Base-by-base conservation (phyloP, 2,797 vertebrate genomes). In the Notolepis coatsorum region DNA sequence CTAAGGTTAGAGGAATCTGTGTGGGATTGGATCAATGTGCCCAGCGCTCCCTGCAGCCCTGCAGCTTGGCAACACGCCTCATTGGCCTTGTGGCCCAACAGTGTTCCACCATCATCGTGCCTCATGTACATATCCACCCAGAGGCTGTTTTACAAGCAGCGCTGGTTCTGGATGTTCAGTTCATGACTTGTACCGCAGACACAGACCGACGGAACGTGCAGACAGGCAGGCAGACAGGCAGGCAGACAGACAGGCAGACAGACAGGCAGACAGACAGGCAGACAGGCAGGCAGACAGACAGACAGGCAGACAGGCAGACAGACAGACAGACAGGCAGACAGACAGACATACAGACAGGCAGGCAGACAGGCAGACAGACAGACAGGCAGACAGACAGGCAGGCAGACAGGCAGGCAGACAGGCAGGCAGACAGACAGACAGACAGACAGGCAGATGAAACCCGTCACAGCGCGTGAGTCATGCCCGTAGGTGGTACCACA, bases 401-500 rank as follows among this genome's bases (percentile, higher is more conserved):
- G n/a, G n/a, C n/a, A n/a, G n/a, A n/a, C n/a, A n/a, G n/a, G n/a
- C n/a, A n/a, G n/a, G n/a, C n/a, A n/a, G n/a, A n/a, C n/a, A n/a
- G n/a, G n/a, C n/a, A n/a, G n/a, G n/a, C n/a, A n/a, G n/a, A n/a
- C n/a, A n/a, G n/a, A n/a, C n/a, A n/a, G n/a, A n/a, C n/a, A n/a
- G n/a, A 2, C 24, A 31, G 7, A 41, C 38, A 20, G 21, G 23
- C 8, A 43, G 9, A 28, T 13, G 7, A 17, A 56, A 7, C 75
- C 61, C 47, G 77, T 71, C 60, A 75, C 43, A 45, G 2, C 0
- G 2, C 66, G 73, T 82, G 71, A 73, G 1, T 8, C 51, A 41
- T 62, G 76, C 39, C 54, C 71, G 65, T 60, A 62, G 59, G 61
- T 4, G 53, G 23, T n/a, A 12, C 41, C 17, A 56, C 33, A 10